Percentiles rank a stretch among this genome's conserved stretches.
These are phyloP conservation scores for Drosophila crucigera DNA, from an alignment of 2,888 invertebrate genomes.

Conservation along the genomic window DNA sequence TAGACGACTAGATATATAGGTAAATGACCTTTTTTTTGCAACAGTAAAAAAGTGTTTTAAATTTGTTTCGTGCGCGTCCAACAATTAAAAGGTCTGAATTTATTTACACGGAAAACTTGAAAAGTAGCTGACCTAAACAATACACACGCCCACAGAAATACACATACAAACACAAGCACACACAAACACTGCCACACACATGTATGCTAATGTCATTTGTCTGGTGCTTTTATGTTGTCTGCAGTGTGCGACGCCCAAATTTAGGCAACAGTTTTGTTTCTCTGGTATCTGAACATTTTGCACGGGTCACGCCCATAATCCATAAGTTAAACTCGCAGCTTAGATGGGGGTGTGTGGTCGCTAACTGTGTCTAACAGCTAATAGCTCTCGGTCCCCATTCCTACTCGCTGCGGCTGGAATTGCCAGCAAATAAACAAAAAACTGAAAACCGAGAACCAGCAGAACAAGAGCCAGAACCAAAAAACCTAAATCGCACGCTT, in stretches of 20 bases:
- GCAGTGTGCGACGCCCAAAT: constrained; percentile 58
- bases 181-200: constrained; percentile 16
- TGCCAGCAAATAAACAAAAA: constrained; percentile 50
- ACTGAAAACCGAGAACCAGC: constrained; percentile 29
- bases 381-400: constrained; percentile 19
- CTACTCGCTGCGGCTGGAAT: constrained; percentile 35
- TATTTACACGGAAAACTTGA: background rate
- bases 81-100: constrained; percentile 11
- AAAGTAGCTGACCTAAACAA: constrained; percentile 20
- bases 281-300: constrained; percentile 44
- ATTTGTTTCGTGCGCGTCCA: background rate
- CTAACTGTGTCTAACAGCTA: constrained; percentile 52
- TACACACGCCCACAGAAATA: constrained; percentile 27
- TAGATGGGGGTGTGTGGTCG: constrained; percentile 40
- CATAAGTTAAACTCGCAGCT: constrained; percentile 70
- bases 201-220: constrained; percentile 51
- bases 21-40: background rate
- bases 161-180: background rate
- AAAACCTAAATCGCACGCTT: constrained; percentile 61
- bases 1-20: background rate
- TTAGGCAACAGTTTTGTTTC: constrained; percentile 65
- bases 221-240: constrained; percentile 42
- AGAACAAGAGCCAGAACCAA: constrained; percentile 25
- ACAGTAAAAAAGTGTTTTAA: background rate
- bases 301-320: constrained; percentile 75